Evolutionary conservation across 2,113 vertebrate species (phyloP).

Genomic region (Hippocampus guttulatus): DNA sequence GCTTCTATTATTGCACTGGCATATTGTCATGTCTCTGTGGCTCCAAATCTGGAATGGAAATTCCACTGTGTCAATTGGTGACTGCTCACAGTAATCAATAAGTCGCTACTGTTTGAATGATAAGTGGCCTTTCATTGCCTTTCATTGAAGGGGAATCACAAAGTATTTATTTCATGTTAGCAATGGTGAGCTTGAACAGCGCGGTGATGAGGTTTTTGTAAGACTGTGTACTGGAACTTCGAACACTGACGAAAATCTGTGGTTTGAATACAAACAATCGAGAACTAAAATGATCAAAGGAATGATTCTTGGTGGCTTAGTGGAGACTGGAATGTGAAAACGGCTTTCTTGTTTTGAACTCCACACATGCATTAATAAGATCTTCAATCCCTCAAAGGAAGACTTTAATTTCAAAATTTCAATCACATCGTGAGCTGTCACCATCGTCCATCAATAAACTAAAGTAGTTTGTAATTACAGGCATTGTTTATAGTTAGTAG

Average conservation of each 20-base stretch:
- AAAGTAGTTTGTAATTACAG: too few species aligned
- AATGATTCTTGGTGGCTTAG: too few species aligned
- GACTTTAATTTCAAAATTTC: too few species aligned
- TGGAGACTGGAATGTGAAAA: too few species aligned
- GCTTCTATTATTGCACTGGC: slow-evolving; percentile 10
- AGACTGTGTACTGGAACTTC: not conserved
- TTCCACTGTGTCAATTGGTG: slow-evolving; percentile 48
- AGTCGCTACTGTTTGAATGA: slow-evolving; percentile 6
- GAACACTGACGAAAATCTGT: not conserved
- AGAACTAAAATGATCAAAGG: not conserved
- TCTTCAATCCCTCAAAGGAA: too few species aligned
- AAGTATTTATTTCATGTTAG: not conserved
- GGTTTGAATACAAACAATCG: not conserved
- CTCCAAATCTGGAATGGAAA: slow-evolving; percentile 53
- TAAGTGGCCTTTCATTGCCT: not conserved
- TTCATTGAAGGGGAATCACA: not conserved
- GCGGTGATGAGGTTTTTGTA: not conserved
- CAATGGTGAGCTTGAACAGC: not conserved
- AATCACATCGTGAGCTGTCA: too few species aligned
- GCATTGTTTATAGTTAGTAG: too few species aligned
- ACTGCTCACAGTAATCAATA: slow-evolving; percentile 53
- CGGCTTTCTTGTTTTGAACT: not conserved
- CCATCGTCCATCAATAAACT: too few species aligned
- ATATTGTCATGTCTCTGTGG: not conserved
- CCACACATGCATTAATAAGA: not conserved